A percentile compares a stretch with the other conserved stretches of the same genome.
phyloP scores from a whole-genome alignment of 2,888 invertebrate species.

The Polietes domitor region DNA sequence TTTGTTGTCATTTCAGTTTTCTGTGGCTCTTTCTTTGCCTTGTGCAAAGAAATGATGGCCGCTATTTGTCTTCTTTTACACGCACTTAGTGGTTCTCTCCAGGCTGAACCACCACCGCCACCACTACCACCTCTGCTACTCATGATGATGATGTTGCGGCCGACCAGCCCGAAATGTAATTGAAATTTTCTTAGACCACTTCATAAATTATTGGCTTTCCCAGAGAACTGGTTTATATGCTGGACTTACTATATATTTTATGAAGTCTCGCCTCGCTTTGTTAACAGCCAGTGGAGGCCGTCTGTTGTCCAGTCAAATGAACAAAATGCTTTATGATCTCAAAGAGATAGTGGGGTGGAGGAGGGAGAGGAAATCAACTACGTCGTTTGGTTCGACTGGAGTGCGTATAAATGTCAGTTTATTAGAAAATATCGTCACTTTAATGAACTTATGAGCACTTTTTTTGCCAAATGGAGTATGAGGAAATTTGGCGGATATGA shows the following conservation, averaged over 20 bases:
- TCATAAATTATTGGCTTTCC: not conserved
- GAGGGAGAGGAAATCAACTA: too few relatives aligned
- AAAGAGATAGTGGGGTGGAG: not conserved
- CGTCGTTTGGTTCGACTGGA: not conserved
- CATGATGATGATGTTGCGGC: not conserved
- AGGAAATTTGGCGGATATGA: too few relatives aligned
- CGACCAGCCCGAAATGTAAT: not conserved
- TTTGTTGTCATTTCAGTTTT: not conserved
- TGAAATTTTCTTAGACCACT: conserved; percentile 5
- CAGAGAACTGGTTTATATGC: not conserved
- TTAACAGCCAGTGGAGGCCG: not conserved
- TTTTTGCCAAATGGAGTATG: not conserved
- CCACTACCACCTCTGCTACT: not conserved
- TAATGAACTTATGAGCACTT: not conserved
- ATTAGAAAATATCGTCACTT: not conserved
- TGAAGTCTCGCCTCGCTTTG: not conserved
- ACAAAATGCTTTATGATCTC: not conserved
- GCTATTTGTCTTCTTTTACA: not conserved
- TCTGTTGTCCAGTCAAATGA: not conserved
- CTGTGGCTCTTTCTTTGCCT: too few relatives aligned
- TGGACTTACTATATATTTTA: not conserved
- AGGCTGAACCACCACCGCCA: not conserved
- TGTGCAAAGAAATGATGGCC: too few relatives aligned
- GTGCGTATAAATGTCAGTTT: not conserved
- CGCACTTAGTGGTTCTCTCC: not conserved